Base-by-base conservation (phyloP, 2,113 vertebrate species). In the Uria lomvia region DNA sequence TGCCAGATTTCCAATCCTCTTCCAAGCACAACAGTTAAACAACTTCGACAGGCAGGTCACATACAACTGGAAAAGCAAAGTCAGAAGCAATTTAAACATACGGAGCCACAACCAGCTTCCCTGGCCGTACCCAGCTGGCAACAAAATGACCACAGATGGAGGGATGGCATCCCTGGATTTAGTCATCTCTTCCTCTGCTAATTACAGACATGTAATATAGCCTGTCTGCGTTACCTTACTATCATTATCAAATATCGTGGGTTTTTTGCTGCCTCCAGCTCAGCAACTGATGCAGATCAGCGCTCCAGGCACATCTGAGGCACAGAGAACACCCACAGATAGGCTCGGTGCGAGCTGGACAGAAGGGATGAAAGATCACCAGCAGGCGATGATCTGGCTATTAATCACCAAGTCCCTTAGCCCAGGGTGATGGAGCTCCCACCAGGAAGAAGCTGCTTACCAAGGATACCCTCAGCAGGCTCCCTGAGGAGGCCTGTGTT, bases 121-220 rank as follows among this genome's bases (percentile, higher is more conserved):
- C 72, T 14, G 59, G 55, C 42, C 0, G 0, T 45, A 70, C 59
- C 36, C 82, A 85, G 86, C 79, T 89, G 93, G 83, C 76, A 95
- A 27, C 50, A 71, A 55, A 74, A 91, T 3, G 3, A 75, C 70
- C 78, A 90, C 85, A 94, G 88, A 86, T 66, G 88, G 92, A 94
- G 42, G 50, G 50, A 76, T 21, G 88, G 71, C 71, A 90, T 76
- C 75, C 91, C 88, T 49, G 36, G 34, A 40, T 82, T 92, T 85
- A 93, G 71, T 79, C 38, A 85, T 78, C 78, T 34, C 85, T 59
- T 71, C 38, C 56, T 71, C 74, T 59, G 56, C 90, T 92, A 68
- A 79, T 92, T 76, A 79, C 85, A 88, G 19, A 30, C 47, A 38
- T 3, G 55, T 70, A 18, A 36, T 11, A 34, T 1, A 65, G 88